Evolutionary conservation across 1,140 invertebrate genomes (phyloP).

Genomic region (Magallana ariakensis): DNA sequence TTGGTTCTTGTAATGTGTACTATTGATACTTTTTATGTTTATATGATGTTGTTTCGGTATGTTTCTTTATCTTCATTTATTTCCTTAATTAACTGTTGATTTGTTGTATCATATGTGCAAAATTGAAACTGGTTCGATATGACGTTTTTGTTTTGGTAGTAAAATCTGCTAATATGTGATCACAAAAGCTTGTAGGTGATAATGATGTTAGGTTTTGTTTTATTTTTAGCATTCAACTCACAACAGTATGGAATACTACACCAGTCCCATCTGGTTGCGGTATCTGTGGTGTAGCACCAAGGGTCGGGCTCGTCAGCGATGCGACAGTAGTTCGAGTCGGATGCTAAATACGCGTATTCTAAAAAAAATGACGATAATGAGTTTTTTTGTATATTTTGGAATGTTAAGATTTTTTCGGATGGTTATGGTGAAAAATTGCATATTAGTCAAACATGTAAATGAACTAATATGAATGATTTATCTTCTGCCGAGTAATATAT

Average conservation of each 20-base stretch:
- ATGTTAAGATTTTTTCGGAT: background rate
- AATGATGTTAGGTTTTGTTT: too few species aligned
- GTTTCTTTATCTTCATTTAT: too few species aligned
- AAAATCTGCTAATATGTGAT: too few species aligned
- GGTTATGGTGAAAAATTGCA: background rate
- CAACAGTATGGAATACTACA: conserved; percentile 31
- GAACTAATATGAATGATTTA: too few species aligned
- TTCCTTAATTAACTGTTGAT: background rate
- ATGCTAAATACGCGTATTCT: background rate
- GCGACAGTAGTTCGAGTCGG: conserved; percentile 36
- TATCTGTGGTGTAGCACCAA: conserved; percentile 45
- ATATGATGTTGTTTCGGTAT: too few species aligned
- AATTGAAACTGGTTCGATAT: too few species aligned
- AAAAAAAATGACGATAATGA: background rate
- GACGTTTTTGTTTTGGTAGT: background rate
- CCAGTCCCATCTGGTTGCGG: background rate
- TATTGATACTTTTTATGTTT: too few species aligned
- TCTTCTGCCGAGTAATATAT: too few species aligned
- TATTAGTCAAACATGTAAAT: background rate
- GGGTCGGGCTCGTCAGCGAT: conserved; percentile 1
- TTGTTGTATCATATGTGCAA: background rate
- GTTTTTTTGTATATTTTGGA: background rate
- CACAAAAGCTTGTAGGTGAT: background rate
- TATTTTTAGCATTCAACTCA: background rate
- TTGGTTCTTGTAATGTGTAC: too few species aligned